phyloP scores from a whole-genome alignment of 2,797 vertebrate species.

The Sebastes goodei region DNA sequence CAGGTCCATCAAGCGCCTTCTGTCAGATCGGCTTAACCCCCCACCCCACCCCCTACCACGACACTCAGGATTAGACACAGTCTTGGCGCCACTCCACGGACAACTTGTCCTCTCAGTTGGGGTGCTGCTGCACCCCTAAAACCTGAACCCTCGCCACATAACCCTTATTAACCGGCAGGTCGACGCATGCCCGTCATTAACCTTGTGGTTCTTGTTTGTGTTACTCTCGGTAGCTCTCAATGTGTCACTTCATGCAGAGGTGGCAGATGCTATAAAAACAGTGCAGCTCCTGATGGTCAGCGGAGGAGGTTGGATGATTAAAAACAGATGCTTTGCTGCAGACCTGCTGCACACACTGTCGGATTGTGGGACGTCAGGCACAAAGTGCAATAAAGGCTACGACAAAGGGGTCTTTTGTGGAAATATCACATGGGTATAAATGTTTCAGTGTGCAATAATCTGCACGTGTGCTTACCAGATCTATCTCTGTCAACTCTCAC shows the following conservation, averaged over 20 bases:
- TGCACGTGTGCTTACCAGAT: neutral
- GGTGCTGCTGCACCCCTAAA: slow-evolving; percentile 44
- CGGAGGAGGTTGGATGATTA: slow-evolving; percentile 34
- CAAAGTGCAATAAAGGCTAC: slow-evolving; percentile 25
- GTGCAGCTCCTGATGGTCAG: slow-evolving; percentile 19
- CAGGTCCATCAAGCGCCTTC: slow-evolving; percentile 69
- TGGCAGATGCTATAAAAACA: slow-evolving; percentile 44
- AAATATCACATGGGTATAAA: slow-evolving; percentile 14
- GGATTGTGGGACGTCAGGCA: slow-evolving; percentile 53
- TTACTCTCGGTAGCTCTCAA: slow-evolving; percentile 25
- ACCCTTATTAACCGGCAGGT: slow-evolving; percentile 42
- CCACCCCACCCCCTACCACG: slow-evolving; percentile 17
- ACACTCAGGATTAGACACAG: slow-evolving; percentile 70
- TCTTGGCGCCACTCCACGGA: slow-evolving; percentile 61
- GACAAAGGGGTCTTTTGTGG: slow-evolving; percentile 44
- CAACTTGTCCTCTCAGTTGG: slow-evolving; percentile 64
- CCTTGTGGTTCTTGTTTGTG: slow-evolving; percentile 47
- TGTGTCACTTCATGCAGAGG: slow-evolving; percentile 48
- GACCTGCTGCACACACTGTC: slow-evolving; percentile 41
- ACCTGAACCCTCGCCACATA: neutral
- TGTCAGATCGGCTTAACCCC: slow-evolving; percentile 71
- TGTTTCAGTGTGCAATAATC: slow-evolving; percentile 9
- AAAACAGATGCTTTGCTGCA: slow-evolving; percentile 60
- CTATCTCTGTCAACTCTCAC: neutral
- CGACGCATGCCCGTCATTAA: slow-evolving; percentile 50